Percentiles rank a stretch among this genome's conserved stretches.
These are phyloP conservation scores for Tiliacea citrago DNA, from an alignment of 2,888 invertebrate genomes.

Conservation along the genomic window DNA sequence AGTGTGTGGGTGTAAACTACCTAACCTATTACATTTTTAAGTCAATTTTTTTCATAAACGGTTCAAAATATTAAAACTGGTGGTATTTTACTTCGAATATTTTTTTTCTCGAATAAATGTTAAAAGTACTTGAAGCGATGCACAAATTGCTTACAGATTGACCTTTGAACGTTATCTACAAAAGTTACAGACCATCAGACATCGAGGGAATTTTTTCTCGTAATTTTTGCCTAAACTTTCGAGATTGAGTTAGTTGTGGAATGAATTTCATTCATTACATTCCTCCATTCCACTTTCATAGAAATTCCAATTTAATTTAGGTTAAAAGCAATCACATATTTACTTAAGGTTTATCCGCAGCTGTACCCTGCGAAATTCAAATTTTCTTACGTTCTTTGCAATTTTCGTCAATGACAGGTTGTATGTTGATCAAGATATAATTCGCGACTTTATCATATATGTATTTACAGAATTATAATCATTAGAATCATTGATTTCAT, in stretches of 20 bases:
- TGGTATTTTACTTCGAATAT: neutral
- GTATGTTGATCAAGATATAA: no score
- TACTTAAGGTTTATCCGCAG: no score
- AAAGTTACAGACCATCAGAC: neutral
- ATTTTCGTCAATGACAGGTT: no score
- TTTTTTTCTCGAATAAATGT: neutral
- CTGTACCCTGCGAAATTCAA: no score
- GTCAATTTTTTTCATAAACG: no score
- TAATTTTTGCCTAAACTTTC: conserved; percentile 7
- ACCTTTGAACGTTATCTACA: conserved; percentile 1
- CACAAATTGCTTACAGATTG: neutral
- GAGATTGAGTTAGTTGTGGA: neutral
- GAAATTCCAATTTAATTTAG: neutral
- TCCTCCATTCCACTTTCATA: neutral
- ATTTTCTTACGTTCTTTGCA: no score
- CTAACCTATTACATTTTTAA: neutral
- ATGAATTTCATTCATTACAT: no score
- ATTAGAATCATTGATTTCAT: no score
- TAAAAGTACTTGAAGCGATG: neutral
- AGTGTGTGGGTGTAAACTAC: neutral
- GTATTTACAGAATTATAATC: no score
- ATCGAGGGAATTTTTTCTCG: neutral
- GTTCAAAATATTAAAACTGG: neutral
- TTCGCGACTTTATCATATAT: no score
- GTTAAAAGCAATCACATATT: neutral